A percentile compares a stretch with the other conserved stretches of the same genome.
phyloP scores from a whole-genome alignment of 2,888 invertebrate species.

The Chrysotoxum bicinctum region DNA sequence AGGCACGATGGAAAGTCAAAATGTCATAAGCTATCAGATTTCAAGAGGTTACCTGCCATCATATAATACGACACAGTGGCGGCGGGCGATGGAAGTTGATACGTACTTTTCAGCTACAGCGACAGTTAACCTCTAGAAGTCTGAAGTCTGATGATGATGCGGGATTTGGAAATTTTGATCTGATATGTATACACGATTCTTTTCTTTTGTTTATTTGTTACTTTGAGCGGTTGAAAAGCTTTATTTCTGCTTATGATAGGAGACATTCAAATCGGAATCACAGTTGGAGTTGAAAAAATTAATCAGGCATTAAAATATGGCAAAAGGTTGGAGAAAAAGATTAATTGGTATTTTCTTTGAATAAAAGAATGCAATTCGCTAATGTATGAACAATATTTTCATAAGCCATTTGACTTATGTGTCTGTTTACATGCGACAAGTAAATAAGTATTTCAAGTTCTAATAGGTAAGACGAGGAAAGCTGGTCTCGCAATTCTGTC shows the following conservation, averaged over 20 bases:
- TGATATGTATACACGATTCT: conserved; percentile 7
- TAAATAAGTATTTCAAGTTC: too few relatives aligned
- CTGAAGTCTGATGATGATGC: conserved; percentile 49
- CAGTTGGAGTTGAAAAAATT: conserved; percentile 22
- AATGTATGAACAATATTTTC: too few relatives aligned
- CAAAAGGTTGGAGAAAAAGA: background rate
- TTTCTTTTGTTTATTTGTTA: conserved; percentile 57
- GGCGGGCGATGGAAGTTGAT: conserved; percentile 17
- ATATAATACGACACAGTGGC: background rate
- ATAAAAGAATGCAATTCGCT: background rate
- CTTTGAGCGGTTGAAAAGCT: conserved; percentile 44
- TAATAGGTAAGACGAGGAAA: too few relatives aligned
- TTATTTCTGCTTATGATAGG: conserved; percentile 64
- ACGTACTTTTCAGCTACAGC: conserved; percentile 9
- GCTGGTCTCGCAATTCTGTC: too few relatives aligned
- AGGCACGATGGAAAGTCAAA: conserved; percentile 47
- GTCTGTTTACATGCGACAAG: too few relatives aligned
- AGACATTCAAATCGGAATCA: conserved; percentile 50
- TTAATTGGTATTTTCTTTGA: background rate
- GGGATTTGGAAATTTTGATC: conserved; percentile 61
- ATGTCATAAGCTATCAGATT: conserved; percentile 64
- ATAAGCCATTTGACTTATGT: too few relatives aligned
- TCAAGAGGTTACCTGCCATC: conserved; percentile 38
- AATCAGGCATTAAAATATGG: conserved; percentile 29
- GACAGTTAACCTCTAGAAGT: conserved; percentile 6